These are phyloP conservation scores for Uropsilus gracilis DNA, from an alignment of 2,113 vertebrate species.

Conservation along the genomic window DNA sequence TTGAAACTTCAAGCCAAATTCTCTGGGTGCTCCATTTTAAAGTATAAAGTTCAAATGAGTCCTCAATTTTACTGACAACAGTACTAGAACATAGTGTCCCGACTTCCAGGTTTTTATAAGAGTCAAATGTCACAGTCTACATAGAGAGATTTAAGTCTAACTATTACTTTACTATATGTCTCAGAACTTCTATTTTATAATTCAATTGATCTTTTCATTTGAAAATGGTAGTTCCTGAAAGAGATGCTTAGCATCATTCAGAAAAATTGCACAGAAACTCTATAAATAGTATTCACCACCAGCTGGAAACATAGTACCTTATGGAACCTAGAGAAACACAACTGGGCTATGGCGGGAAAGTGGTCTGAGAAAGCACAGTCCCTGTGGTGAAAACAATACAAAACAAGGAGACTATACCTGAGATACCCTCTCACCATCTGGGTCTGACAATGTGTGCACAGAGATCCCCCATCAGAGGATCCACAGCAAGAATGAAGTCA, in stretches of 20 bases:
- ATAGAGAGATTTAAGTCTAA: neutral
- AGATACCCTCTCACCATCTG: rapidly evolving
- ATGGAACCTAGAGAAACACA: neutral
- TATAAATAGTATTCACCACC: neutral
- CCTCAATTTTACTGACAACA: neutral
- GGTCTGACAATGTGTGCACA: no score
- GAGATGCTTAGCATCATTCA: neutral
- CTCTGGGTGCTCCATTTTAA: neutral
- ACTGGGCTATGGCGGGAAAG: neutral
- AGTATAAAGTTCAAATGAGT: neutral
- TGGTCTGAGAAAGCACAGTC: neutral
- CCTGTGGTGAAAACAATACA: neutral
- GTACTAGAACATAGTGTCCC: neutral
- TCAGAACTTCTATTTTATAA: neutral
- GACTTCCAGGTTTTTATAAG: neutral
- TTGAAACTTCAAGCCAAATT: neutral
- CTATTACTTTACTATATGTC: neutral
- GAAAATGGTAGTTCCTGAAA: neutral
- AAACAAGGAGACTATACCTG: neutral
- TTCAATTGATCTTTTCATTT: neutral
- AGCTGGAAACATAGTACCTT: neutral
- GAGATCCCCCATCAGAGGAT: no score
- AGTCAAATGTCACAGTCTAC: neutral
- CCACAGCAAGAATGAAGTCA: rapidly evolving
- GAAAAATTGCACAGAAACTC: neutral